Evolutionary conservation across 1,140 invertebrate genomes (phyloP), one percentile per base, ranked within the genome.

Genomic region (Thalassaphorura encarpata): DNA sequence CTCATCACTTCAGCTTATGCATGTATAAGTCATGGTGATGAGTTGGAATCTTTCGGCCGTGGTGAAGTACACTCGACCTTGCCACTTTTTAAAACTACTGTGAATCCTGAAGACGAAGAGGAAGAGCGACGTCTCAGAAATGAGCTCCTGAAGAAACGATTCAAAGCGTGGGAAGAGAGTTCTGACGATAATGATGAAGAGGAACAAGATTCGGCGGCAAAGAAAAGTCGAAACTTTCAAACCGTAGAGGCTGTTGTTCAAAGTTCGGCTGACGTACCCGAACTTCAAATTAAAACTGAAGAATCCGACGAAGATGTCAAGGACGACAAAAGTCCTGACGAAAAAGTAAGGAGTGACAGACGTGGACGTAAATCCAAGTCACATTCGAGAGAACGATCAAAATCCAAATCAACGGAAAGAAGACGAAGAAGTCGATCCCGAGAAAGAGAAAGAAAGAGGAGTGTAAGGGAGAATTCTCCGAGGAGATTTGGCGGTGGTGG

Each of bases 81-180:
- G 19, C 6, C 42, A 6, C 6, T 43, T 11, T 8, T 11, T 43
- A 8, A 8, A 43, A 8, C 19, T 18, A 11, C 42, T 13, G 42
- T 11, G 16, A 45, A 24, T 3, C 26, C 52, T 33, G 61, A 50
- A 8, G 57, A 60, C 29, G 59, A 60, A 26, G 54, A 61, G 28
- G 58, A 61, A 29, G 63, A 64, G 24, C 16, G 52, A 8, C n/a
- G 56, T 18, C 28, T 64, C 13, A 41, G 63, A 23, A 33, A 51
- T 2, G 63, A 64, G 43, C 56, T 64, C 13, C 33, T 64, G 39
- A 55, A 54, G 23, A 64, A 64, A 36, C 19, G 59, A 29, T 31
- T 64, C 33, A 59, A 61, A 31, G 59, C 56, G 23, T 58, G 57
- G 60, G 63, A 64, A 54, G 63, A 61, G 18, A 45, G 39, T 27